Evolutionary conservation across 2,113 vertebrate genomes (phyloP), one percentile per base, ranked within the genome.

Genomic region (Sylvietta virens): DNA sequence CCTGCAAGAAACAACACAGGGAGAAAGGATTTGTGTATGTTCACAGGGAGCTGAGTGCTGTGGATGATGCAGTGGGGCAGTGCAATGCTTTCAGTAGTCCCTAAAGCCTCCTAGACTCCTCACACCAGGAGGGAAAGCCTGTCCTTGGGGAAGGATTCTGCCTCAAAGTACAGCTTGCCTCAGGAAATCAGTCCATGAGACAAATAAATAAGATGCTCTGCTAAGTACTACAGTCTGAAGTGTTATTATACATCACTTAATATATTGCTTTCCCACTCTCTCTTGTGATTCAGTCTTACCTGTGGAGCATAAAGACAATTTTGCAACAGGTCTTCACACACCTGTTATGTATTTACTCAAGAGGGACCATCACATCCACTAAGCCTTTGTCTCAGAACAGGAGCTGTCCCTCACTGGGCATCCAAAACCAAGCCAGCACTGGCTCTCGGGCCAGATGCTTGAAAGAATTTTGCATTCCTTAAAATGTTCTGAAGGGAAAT

Each of bases 1-100:
- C 98, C 99, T 99, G 98, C 42, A 98, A 97, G 87, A 96, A 87
- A 87, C 50, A 86, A 77, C 54, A 97, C n/a, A 95, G n/a, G 45
- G 74, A 94, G 81, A 95, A 54, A 83, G 4, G 92, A 40, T 96
- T 81, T 71, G 57, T 53, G 21, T 35, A 22, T 26, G 47, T 57
- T 40, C 28, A 31, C 1, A 37, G 5, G 28, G 18, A 53, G 47
- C 1, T 5, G 18, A n/a, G 33, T 2, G 40, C 28, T 54, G 27
- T 2, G 22, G 58, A 19, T 65, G 81, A 33, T 91, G 42, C 51
- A 50, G 71, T 0, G 1, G 21, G 61, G 44, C 48, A 81, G 61
- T 5, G 11, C 10, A 20, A 47, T 33, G 72, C 19, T 81, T 82
- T 60, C 28, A 61, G 66, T 33, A 2, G 12, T 39, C 44, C 47